phyloP scores from a whole-genome alignment of 2,888 invertebrate species.

The Tipula helvola region DNA sequence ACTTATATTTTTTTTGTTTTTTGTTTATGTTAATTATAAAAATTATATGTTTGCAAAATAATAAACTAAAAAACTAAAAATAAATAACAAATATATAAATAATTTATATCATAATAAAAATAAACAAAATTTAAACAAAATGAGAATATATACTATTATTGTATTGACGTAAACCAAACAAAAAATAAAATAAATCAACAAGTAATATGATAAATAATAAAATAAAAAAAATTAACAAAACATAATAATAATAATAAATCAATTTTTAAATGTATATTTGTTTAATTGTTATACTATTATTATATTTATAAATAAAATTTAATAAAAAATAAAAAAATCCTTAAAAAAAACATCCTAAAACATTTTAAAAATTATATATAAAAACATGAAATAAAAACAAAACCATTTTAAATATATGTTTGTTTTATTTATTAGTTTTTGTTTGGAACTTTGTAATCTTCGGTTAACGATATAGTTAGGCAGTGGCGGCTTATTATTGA shows the following conservation, averaged over 20 bases:
- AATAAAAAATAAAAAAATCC: background rate
- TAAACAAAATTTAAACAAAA: background rate
- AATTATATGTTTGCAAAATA: background rate
- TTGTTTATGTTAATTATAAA: background rate
- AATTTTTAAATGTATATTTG: background rate
- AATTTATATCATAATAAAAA: background rate
- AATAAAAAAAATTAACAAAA: background rate
- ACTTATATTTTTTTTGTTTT: background rate
- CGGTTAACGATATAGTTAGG: too few relatives aligned
- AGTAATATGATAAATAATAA: background rate
- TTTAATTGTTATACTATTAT: slow-evolving; percentile 4
- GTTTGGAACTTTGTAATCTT: too few relatives aligned
- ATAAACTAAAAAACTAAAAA: background rate
- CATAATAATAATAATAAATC: background rate
- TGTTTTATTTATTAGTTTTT: background rate
- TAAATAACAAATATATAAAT: background rate
- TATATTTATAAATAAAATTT: background rate
- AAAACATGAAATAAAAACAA: background rate
- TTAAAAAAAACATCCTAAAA: background rate
- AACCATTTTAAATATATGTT: background rate
- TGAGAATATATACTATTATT: background rate
- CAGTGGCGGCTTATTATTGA: too few relatives aligned
- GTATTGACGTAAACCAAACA: background rate
- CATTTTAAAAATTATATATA: background rate
- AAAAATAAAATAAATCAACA: background rate